These are phyloP conservation scores for Ametastegia equiseti DNA, from an alignment of 2,888 invertebrate species.

Conservation along the genomic window DNA sequence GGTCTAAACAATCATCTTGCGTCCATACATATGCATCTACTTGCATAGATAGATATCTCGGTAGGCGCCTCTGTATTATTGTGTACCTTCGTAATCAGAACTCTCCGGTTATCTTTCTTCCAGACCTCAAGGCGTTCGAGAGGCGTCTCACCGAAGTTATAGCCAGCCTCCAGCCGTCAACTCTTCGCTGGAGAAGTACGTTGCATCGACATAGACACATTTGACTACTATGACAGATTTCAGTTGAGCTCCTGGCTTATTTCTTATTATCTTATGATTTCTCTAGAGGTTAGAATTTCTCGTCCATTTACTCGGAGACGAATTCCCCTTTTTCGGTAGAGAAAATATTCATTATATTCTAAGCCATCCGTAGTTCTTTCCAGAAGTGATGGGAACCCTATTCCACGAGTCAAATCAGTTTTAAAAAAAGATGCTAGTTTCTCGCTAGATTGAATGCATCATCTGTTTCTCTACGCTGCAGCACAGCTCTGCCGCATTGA, in stretches of 20 bases:
- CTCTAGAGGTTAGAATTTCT: background rate
- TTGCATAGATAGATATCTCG: too few species aligned
- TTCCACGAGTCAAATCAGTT: background rate
- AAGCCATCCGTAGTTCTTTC: background rate
- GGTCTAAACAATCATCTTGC: background rate
- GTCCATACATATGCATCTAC: background rate
- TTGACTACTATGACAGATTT: background rate
- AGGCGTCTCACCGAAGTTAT: slow-evolving; percentile 98
- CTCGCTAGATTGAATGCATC: too few species aligned
- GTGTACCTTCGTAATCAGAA: background rate
- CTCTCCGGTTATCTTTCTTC: background rate
- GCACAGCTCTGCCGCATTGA: too few species aligned
- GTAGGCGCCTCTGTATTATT: too few species aligned
- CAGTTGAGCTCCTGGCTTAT: background rate
- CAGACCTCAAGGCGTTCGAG: slow-evolving; percentile 99
- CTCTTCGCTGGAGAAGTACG: slow-evolving; percentile 96
- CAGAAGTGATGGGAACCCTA: background rate
- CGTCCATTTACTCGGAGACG: background rate
- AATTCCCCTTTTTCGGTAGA: background rate
- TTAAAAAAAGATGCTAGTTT: too few species aligned
- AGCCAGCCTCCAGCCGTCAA: slow-evolving; percentile 95
- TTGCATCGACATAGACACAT: slow-evolving; percentile 57
- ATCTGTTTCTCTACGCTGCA: too few species aligned
- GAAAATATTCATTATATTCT: background rate
- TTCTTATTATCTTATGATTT: background rate